Percentiles rank a stretch among this genome's conserved stretches.
These are phyloP conservation scores for Pyrgus malvae DNA, from an alignment of 2,888 invertebrate species.

Conservation along the genomic window DNA sequence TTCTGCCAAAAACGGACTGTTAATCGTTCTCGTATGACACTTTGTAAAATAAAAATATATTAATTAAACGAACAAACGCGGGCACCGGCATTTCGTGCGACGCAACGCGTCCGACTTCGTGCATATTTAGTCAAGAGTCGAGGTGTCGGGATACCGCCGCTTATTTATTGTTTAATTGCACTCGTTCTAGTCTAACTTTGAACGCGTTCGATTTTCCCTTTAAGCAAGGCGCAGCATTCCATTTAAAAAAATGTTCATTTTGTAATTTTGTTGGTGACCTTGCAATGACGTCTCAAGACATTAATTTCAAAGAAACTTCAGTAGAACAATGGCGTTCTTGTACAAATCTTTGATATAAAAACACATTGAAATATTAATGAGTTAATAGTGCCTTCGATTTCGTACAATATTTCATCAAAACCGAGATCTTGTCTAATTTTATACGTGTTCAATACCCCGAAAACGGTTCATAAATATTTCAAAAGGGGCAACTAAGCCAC, in stretches of 20 bases:
- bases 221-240: no score
- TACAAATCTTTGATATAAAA: no score
- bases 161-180: slow-evolving; percentile 15
- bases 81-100: slow-evolving; percentile 12
- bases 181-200: neutral
- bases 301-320: no score
- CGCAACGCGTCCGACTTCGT: slow-evolving; percentile 3
- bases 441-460: neutral
- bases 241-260: no score
- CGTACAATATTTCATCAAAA: no score
- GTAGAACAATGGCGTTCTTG: no score
- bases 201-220: neutral
- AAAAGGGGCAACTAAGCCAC: slow-evolving; percentile 3
- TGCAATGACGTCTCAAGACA: no score
- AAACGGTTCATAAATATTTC: neutral
- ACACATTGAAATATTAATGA: no score
- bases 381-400: no score
- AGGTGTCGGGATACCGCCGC: slow-evolving; percentile 4
- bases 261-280: no score
- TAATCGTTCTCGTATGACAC: slow-evolving; percentile 43
- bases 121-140: slow-evolving; percentile 9
- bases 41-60: slow-evolving; percentile 38
- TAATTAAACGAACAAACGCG: slow-evolving; percentile 37
- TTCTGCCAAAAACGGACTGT: slow-evolving; percentile 57
- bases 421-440: neutral